These are phyloP conservation scores for Pseudomyrmex gracilis DNA, from an alignment of 1,140 invertebrate genomes.

Conservation along the genomic window DNA sequence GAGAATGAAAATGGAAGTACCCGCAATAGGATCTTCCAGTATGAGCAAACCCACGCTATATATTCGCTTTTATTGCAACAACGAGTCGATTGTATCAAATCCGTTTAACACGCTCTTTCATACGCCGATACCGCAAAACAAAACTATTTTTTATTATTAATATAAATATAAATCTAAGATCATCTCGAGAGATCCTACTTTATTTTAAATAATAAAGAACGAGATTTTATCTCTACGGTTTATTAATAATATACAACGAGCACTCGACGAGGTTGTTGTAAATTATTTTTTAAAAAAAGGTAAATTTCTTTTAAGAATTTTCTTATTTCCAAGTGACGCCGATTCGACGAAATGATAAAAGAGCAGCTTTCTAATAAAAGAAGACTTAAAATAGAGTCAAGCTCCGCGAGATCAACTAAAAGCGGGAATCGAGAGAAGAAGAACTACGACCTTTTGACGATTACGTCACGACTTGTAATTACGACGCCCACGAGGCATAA, in stretches of 20 bases:
- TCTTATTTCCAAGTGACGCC: too few relatives aligned
- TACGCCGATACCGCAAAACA: neutral
- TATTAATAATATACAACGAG: too few relatives aligned
- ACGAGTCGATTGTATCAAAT: neutral
- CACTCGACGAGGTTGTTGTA: too few relatives aligned
- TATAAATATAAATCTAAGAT: neutral
- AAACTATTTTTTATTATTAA: neutral
- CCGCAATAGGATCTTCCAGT: neutral
- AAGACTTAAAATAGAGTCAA: conserved; percentile 19
- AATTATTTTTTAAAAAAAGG: too few relatives aligned
- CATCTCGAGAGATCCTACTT: too few relatives aligned
- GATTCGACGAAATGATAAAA: conserved; percentile 41
- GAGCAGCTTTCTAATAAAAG: conserved; percentile 17
- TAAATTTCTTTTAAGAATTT: too few relatives aligned
- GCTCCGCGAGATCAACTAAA: neutral
- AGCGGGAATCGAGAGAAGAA: conserved; percentile 32
- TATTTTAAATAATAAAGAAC: too few relatives aligned
- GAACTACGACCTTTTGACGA: conserved; percentile 27
- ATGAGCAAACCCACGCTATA: neutral
- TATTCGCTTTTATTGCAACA: conserved; percentile 33
- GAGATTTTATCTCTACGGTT: too few relatives aligned
- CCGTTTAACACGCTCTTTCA: neutral
- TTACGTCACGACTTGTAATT: conserved; percentile 54
- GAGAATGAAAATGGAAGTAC: conserved; percentile 29
- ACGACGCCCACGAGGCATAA: conserved; percentile 25